Percentiles rank a stretch among this genome's conserved stretches.
Evolutionary conservation across 2,888 invertebrate species (phyloP).

Genomic region (Agrotis segetum): DNA sequence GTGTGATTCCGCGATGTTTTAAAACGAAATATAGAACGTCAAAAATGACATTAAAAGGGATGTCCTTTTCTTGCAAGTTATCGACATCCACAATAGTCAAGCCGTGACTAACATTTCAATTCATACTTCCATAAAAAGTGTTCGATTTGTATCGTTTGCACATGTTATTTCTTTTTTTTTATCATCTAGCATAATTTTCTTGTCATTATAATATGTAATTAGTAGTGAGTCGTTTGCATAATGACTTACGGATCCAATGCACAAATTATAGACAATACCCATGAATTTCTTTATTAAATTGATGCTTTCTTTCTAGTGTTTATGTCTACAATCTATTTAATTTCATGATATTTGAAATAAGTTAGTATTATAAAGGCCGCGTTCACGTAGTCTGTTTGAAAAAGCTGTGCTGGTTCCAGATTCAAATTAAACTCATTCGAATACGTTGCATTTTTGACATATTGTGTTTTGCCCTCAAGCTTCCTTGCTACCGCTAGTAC

Average conservation of each 20-base stretch:
- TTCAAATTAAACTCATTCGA: conserved; percentile 29
- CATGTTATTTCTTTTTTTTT: conserved; percentile 18
- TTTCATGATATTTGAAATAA: neutral
- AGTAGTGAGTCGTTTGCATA: conserved; percentile 28
- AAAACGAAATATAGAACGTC: conserved; percentile 8
- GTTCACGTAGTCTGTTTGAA: neutral
- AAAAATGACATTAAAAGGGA: conserved; percentile 31
- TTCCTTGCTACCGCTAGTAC: conserved; percentile 59
- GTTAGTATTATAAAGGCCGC: neutral
- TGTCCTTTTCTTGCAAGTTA: conserved; percentile 14
- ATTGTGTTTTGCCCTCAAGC: conserved; percentile 61
- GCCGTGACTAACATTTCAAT: conserved; percentile 29
- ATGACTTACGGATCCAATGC: conserved; percentile 5
- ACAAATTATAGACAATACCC: neutral
- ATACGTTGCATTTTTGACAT: conserved; percentile 52
- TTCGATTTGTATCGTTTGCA: conserved; percentile 20
- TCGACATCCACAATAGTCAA: conserved; percentile 21
- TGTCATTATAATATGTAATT: conserved; percentile 32
- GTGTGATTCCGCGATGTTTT: neutral
- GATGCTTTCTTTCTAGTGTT: neutral
- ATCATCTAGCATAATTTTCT: conserved; percentile 30
- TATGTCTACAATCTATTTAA: neutral
- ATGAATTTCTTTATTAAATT: neutral
- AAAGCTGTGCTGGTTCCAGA: conserved; percentile 1
- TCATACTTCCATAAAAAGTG: conserved; percentile 13